Base-by-base conservation (phyloP, 2,113 vertebrate species). In the Chaetodon trifascialis region DNA sequence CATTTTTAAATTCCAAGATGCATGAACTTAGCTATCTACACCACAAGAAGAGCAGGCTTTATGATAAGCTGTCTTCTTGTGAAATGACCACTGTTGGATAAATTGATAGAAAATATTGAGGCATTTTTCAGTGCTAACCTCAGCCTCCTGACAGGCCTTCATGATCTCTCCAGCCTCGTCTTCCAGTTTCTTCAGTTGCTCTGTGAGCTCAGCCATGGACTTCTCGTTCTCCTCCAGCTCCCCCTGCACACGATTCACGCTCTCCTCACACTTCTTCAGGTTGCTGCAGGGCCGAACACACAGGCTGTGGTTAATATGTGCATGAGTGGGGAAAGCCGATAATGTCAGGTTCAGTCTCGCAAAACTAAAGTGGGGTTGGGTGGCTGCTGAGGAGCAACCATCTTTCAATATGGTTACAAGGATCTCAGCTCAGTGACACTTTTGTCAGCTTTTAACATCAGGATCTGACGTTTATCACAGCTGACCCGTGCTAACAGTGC, bases 251-350 rank as follows among this genome's bases (percentile, higher is more conserved):
- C 92, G 94, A 49, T 60, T 75, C 62, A 97, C 77, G 12, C 95
- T 87, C 40, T 98, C 98, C 87, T 98, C 92, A 0, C 90, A 95
- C 86, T 98, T 99, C 83, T 97, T 97, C 86, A 99, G 91, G 93
- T 98, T 99, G 83, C 98, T 99, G 89, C 49, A 15, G 21, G 73
- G 9, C 23, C 76, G 15, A 36, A 14, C 7, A 64, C 2, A 15
- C 5, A 21, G 25, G 10, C 23, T 3, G 46, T 12, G 12, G 8
- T 54, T 25, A 8, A 15, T 49, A 0, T 34, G n/a, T 21, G 55
- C 11, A 23, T 11, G 44, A 23, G 51, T 42, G n/a, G 10, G 34
- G 21, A 25, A 52, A 38, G 11, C n/a, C 10, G n/a, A 54, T 54
- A 12, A 40, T 73, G 30, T 30, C 70, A 34, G 23, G 17, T 19